phyloP scores from a whole-genome alignment of 1,140 invertebrate species.

The Drosophila novamexicana region DNA sequence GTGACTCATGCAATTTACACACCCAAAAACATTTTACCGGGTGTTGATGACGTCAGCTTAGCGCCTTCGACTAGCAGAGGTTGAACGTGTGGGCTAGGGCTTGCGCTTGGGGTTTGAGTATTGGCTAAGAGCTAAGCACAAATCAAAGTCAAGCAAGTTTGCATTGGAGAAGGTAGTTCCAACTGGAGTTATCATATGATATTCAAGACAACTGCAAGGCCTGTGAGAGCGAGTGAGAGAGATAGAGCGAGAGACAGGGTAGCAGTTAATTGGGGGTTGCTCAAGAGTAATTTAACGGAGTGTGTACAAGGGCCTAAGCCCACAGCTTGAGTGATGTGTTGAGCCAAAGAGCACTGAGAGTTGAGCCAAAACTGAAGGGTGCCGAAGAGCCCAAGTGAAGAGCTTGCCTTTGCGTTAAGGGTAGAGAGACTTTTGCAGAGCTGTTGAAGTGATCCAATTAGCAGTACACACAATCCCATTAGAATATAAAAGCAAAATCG shows the following conservation, averaged over 20 bases:
- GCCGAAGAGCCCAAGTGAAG: conserved; percentile 8
- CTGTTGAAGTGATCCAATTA: conserved; percentile 52
- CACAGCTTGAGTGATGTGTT: conserved; percentile 34
- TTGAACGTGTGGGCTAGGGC: background rate
- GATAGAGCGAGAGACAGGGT: conserved; percentile 25
- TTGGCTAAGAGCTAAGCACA: conserved; percentile 43
- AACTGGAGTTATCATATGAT: conserved; percentile 9
- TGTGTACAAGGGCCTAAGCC: background rate
- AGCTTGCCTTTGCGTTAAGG: conserved; percentile 16
- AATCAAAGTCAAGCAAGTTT: conserved; percentile 70
- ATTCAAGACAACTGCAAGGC: conserved; percentile 31
- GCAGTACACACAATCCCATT: conserved; percentile 42
- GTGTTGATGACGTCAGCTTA: conserved; percentile 75
- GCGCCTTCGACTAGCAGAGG: conserved; percentile 12
- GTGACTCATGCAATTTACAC: conserved; percentile 63
- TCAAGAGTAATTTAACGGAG: conserved; percentile 12
- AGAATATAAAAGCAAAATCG: conserved; percentile 1
- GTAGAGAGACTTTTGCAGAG: background rate
- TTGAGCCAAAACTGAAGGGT: conserved; percentile 23
- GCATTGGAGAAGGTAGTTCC: conserved; percentile 56
- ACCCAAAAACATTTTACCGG: conserved; percentile 12
- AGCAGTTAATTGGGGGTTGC: conserved; percentile 39
- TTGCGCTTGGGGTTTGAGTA: background rate
- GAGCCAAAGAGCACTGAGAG: conserved; percentile 47
- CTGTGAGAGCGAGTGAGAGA: conserved; percentile 10